These are phyloP conservation scores for Leucoma salicis DNA, from an alignment of 2,888 invertebrate genomes.

Conservation along the genomic window DNA sequence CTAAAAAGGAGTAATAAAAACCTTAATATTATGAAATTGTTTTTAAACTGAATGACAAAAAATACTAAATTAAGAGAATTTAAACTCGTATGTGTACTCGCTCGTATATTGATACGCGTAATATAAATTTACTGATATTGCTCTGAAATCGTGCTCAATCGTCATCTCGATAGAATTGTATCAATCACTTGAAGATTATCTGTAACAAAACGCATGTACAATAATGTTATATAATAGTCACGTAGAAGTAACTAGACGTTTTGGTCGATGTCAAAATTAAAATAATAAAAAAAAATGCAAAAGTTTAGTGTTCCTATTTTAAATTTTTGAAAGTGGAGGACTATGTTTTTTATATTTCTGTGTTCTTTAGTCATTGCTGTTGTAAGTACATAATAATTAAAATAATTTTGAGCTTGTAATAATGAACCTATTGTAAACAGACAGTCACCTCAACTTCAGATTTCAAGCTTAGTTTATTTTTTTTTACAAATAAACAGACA, in stretches of 20 bases:
- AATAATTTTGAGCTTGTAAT: too few species aligned
- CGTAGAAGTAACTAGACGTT: conserved; percentile 34
- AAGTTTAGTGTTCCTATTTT: conserved; percentile 14
- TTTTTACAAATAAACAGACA: too few species aligned
- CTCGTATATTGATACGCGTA: too few species aligned
- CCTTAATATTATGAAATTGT: too few species aligned
- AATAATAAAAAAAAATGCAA: not conserved
- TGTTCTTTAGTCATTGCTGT: conserved; percentile 15
- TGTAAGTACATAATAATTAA: conserved; percentile 36
- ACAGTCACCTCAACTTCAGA: too few species aligned
- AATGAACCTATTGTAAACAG: too few species aligned
- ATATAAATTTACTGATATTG: not conserved
- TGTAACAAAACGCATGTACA: conserved; percentile 1
- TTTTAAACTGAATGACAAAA: too few species aligned
- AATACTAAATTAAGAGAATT: too few species aligned
- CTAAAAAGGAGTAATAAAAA: too few species aligned
- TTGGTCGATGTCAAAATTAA: not conserved
- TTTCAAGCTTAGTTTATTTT: too few species aligned
- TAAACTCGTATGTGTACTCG: too few species aligned
- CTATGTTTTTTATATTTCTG: conserved; percentile 28
- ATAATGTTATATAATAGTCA: conserved; percentile 28
- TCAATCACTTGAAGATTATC: conserved; percentile 2
- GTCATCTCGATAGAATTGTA: conserved; percentile 6
- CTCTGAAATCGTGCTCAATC: conserved; percentile 28
- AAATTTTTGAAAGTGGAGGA: conserved; percentile 28